These are phyloP conservation scores for Leptinotarsa texana DNA, from an alignment of 1,140 invertebrate genomes.

Conservation along the genomic window DNA sequence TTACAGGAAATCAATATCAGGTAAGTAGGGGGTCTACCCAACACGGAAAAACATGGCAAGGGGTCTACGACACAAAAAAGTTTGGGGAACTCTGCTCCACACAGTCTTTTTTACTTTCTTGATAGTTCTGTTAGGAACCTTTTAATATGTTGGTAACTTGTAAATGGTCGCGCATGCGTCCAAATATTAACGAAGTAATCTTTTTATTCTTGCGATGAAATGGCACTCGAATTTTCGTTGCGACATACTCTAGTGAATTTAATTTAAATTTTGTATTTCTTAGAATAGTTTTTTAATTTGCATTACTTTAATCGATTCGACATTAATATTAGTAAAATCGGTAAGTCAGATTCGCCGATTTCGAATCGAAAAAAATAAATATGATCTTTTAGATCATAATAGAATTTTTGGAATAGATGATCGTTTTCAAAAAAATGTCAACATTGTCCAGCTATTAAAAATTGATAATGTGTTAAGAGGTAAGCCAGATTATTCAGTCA, in stretches of 20 bases:
- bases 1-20: no score
- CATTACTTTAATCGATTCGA: not conserved
- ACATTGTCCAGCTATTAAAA: not conserved
- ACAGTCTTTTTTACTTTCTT: no score
- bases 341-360: constrained; percentile 8
- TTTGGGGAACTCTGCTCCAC: no score
- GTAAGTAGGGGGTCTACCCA: no score
- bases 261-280: constrained; percentile 1
- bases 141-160: no score
- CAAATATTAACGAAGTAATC: constrained; percentile 15
- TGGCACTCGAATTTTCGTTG: constrained; percentile 25
- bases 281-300: constrained; percentile 8
- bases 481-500: not conserved
- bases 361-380: not conserved
- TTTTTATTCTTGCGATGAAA: constrained; percentile 31
- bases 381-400: constrained; percentile 12
- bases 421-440: constrained; percentile 15
- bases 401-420: constrained; percentile 3
- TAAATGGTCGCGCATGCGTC: constrained; percentile 11
- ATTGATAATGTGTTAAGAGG: constrained; percentile 14
- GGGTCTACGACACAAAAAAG: no score
- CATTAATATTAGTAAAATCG: not conserved
- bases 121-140: no score
- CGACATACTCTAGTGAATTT: not conserved
- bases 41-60: no score